A percentile compares a stretch with the other conserved stretches of the same genome.
Evolutionary conservation across 2,113 vertebrate genomes (phyloP).

Genomic region (Brienomyrus brachyistius): DNA sequence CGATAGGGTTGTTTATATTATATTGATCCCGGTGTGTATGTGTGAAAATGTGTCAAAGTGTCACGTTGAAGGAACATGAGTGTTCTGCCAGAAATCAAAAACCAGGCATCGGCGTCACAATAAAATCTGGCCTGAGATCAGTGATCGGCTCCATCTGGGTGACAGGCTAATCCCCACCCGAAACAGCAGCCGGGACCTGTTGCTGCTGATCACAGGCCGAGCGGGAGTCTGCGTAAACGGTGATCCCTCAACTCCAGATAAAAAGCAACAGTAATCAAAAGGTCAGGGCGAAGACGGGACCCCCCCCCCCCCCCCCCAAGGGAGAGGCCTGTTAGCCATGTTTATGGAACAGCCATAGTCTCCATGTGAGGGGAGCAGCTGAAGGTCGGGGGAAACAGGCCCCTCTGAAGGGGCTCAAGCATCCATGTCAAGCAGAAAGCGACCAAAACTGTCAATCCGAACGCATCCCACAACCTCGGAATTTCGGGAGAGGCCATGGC

Average conservation of each 20-base stretch:
- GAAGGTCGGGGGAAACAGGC: neutral
- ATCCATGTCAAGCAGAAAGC: neutral
- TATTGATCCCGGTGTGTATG: neutral
- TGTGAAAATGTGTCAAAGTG: neutral
- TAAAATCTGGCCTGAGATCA: neutral
- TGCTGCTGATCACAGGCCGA: conserved; percentile 16
- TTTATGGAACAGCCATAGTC: neutral
- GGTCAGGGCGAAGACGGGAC: conserved; percentile 14
- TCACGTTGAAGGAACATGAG: neutral
- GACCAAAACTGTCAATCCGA: neutral
- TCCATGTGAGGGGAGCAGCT: neutral
- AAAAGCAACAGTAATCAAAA: conserved; percentile 19
- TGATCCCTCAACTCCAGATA: neutral
- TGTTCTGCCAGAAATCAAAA: neutral
- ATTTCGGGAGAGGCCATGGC: neutral
- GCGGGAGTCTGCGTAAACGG: conserved; percentile 13
- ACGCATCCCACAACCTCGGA: neutral
- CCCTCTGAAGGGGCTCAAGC: too few species aligned
- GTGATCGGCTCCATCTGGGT: neutral
- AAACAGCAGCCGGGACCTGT: conserved; percentile 10
- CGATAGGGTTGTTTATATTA: neutral
- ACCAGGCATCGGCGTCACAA: neutral
- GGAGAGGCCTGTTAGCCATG: conserved; percentile 13
- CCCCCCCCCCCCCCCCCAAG: conserved; percentile 14
- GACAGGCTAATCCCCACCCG: conserved; percentile 13